These are phyloP conservation scores for Candoia aspera DNA, from an alignment of 2,113 vertebrate species.

Conservation along the genomic window DNA sequence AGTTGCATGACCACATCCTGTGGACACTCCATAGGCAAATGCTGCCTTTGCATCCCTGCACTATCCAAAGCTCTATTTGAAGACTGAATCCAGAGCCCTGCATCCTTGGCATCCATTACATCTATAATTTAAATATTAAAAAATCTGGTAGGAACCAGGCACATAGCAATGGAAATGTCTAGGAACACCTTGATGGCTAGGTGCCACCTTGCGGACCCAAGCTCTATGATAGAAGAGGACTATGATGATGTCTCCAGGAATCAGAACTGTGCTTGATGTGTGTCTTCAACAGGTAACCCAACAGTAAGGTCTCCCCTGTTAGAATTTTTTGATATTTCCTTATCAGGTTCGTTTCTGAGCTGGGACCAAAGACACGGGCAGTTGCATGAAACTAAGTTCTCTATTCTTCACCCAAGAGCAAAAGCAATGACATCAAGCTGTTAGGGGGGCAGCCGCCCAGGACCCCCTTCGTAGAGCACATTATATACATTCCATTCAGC, in stretches of 20 bases:
- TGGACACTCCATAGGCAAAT: background rate
- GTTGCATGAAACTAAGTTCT: too few species aligned
- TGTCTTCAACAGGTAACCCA: constrained; percentile 28
- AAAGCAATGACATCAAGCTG: too few species aligned
- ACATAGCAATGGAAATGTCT: background rate
- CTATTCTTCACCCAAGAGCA: too few species aligned
- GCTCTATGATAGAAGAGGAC: background rate
- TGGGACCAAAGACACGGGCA: too few species aligned
- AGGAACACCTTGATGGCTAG: background rate
- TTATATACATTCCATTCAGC: too few species aligned
- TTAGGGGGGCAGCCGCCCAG: too few species aligned
- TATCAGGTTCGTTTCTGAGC: too few species aligned
- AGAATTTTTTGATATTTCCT: too few species aligned
- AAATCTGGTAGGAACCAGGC: background rate
- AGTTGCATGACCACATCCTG: background rate
- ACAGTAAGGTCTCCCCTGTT: background rate
- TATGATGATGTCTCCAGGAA: constrained; percentile 27
- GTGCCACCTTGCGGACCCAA: too few species aligned
- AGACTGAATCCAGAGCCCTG: background rate
- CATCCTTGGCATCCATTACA: background rate
- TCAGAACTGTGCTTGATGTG: background rate
- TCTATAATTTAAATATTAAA: background rate
- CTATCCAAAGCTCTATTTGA: background rate
- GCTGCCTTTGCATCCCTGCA: background rate
- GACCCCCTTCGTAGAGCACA: too few species aligned